Evolutionary conservation across 2,888 invertebrate genomes (phyloP).

Genomic region (Loripinus fragilis): DNA sequence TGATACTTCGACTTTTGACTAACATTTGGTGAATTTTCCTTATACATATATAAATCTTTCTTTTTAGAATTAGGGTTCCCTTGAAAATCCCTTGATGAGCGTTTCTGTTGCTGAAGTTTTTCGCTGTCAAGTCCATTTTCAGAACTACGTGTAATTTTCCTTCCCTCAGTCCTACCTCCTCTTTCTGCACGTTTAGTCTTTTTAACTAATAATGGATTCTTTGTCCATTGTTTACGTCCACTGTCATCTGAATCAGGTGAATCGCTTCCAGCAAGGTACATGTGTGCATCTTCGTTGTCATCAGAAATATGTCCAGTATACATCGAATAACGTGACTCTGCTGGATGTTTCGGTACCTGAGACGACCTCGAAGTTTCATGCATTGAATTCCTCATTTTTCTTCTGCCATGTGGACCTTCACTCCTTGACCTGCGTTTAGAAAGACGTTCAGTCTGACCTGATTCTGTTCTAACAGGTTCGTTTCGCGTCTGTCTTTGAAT

Average conservation of each 20-base stretch:
- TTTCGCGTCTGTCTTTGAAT: constrained; percentile 64
- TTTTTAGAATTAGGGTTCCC: constrained; percentile 32
- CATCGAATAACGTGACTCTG: constrained; percentile 63
- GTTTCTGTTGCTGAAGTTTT: constrained; percentile 12
- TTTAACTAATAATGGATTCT: constrained; percentile 73
- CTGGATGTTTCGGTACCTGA: constrained; percentile 31
- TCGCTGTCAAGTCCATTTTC: constrained; percentile 37
- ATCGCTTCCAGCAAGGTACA: constrained; percentile 64
- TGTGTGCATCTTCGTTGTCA: constrained; percentile 59
- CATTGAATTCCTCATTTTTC: constrained; percentile 62
- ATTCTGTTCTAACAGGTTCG: constrained; percentile 19
- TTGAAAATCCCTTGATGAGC: constrained; percentile 4
- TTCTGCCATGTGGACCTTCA: constrained; percentile 71
- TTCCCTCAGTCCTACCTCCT: constrained; percentile 66
- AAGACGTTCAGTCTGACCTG: constrained; percentile 20
- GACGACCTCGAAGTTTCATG: constrained; percentile 58
- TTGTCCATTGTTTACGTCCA: constrained; percentile 73
- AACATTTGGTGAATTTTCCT: constrained; percentile 37
- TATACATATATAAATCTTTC: constrained; percentile 61
- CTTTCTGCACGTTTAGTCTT: constrained; percentile 63
- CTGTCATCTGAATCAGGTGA: constrained; percentile 69
- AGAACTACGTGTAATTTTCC: constrained; percentile 60
- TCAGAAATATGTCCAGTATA: constrained; percentile 64
- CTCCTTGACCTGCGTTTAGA: constrained; percentile 73
- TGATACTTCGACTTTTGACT: constrained; percentile 73